Base-by-base conservation (phyloP, 2,797 vertebrate genomes). In the Peromyscus nudipes region DNA sequence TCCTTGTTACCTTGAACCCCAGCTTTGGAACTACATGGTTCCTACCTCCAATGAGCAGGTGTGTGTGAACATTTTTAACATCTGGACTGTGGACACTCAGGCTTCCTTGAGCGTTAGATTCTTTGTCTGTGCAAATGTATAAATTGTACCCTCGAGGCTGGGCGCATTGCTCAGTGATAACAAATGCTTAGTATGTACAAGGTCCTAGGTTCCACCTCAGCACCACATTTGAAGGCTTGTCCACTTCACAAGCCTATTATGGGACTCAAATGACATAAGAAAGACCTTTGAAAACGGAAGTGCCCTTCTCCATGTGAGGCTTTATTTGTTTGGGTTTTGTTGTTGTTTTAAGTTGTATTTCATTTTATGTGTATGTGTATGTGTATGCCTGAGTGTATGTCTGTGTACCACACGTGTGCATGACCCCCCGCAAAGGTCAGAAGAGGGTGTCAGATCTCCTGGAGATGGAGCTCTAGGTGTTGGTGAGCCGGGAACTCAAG, bases 251-350 rank as follows among this genome's bases (percentile, higher is more conserved):
- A 77, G 91, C 64, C 94, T 95, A 81, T 90, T 85, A 76, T 52
- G 43, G 65, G 10, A 91, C 64, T 95, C 97, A 86, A 82, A 91
- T 89, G 65, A 87, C 95, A 92, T 34, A 87, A 97, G 93, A 83
- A 95, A 92, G 62, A 43, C 46, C 64, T 80, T 87, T 83, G 65
- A 84, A 94, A 96, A 82, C n/a, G 23, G 7, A 94, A 96, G 71
- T 37, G 34, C 80, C 87, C 76, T 60, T 94, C 31, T 16, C 31
- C 60, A 34, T 46, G 25, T 40, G 60, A 84, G 37, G 57, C 14
- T 97, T 96, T 97, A 81, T 95, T 91, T 88, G 62, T 34, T 52
- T 57, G 62, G 37, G 43, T 16, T 97, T 96, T 97, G 81, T 96
- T 93, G 43, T 23, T 25, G 64, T 79, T 34, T 79, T 52, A 19